Evolutionary conservation across 2,113 vertebrate genomes (phyloP).

Genomic region (Physeter macrocephalus): DNA sequence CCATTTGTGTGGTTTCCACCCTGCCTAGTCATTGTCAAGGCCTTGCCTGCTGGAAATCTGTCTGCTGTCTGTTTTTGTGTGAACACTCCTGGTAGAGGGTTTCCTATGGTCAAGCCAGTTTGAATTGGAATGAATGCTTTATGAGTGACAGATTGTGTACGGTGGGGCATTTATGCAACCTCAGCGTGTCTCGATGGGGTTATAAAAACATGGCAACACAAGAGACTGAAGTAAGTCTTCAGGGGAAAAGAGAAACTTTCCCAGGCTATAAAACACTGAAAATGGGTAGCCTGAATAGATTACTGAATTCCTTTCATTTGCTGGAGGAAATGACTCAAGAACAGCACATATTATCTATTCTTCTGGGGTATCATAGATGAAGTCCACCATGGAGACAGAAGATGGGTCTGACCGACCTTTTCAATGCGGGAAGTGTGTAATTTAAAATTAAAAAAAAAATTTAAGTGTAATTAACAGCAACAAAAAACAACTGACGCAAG

Average conservation of each 20-base stretch:
- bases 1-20: background rate
- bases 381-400: conserved; percentile 10
- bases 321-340: background rate
- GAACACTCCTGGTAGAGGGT: background rate
- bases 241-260: background rate
- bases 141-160: background rate
- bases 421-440: background rate
- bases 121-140: background rate
- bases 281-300: background rate
- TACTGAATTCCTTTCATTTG: background rate
- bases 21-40: background rate
- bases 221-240: background rate
- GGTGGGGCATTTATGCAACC: background rate
- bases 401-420: background rate
- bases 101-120: background rate
- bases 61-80: background rate
- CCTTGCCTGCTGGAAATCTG: background rate
- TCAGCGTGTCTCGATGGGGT: background rate
- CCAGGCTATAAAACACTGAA: background rate
- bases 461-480: background rate
- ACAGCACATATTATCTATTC: background rate
- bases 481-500: background rate
- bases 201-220: background rate
- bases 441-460: background rate
- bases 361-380: background rate